A percentile compares a stretch with the other conserved stretches of the same genome.
Conservation (phyloP, 2,888 invertebrate genomes). For the Scaptomyza tumidula region DNA sequence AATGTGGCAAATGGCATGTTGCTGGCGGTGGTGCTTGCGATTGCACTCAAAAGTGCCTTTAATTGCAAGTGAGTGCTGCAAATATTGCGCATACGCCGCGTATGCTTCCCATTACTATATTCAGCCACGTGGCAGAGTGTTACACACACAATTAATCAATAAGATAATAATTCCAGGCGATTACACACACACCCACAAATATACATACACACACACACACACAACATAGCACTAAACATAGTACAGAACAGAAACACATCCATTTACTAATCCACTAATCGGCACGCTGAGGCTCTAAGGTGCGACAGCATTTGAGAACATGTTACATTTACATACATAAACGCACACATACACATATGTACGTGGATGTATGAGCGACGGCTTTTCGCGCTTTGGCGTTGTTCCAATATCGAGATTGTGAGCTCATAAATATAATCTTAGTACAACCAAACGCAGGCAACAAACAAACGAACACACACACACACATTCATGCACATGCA, state of each 20-base stretch:
- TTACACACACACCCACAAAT: conserved; percentile 30
- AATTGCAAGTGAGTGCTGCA: conserved; percentile 17
- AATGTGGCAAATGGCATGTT: background rate
- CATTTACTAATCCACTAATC: conserved; percentile 19
- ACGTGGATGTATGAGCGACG: background rate
- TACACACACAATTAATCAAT: conserved; percentile 55
- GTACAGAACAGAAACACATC: background rate
- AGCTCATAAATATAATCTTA: conserved; percentile 57
- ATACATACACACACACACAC: background rate
- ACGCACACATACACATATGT: background rate
- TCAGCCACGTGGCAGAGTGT: conserved; percentile 15
- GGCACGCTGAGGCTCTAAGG: conserved; percentile 12
- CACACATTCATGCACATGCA: conserved; percentile 1
- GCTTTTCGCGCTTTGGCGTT: conserved; percentile 10
- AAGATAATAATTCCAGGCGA: conserved; percentile 52
- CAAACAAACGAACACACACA: conserved; percentile 2
- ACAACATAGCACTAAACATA: background rate
- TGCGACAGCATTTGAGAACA: conserved; percentile 1
- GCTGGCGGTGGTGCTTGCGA: background rate
- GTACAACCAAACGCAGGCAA: conserved; percentile 2
- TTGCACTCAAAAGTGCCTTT: background rate
- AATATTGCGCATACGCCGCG: conserved; percentile 19
- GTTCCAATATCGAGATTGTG: conserved; percentile 24
- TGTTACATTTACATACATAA: background rate
- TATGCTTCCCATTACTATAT: conserved; percentile 4